Evolutionary conservation across 2,888 invertebrate species (phyloP), one percentile per base, ranked within the genome.

Genomic region (Omphaloscelis lunosa): DNA sequence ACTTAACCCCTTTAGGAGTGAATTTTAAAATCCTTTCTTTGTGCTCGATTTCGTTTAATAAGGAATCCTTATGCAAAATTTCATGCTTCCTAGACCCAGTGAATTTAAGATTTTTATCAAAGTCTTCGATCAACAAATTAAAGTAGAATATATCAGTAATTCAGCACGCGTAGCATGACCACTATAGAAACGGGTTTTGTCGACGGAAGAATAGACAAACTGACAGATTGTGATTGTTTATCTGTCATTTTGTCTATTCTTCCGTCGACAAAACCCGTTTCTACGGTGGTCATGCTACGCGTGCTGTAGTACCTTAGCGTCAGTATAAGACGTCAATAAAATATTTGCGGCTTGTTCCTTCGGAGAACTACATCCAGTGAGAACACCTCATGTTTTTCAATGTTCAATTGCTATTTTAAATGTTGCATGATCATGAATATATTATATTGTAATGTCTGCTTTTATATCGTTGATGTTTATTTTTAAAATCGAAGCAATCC

Each of bases 371-470:
- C 29, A 76, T 58, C 56, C 39, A 58, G 4, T 68, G 20, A 65
- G 34, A 15, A 68, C 82, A 63, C 56, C 34, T 75, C 53, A 59
- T 59, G 78, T 23, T 81, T 83, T 78, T 48, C 34, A 83, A 81
- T 81, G 53, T 68, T 17, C 59, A 34, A 53, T 66, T 61, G 66
- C 7, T 79, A 83, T 73, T 81, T 34, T 15, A 61, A 84, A 61
- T 61, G n/a, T n/a, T 76, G 61, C 68, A 41, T 69, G 20, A 20
- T 84, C 66, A 79, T 80, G 59, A 74, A 79, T 70, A 67, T 58
- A 34, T 69, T 51, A 39, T 48, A 48, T n/a, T 62, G 11, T 23
- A 34, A 23, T 56, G 67, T 73, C 45, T 15, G 34, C 15, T 66
- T 53, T 34, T 48, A 45, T n/a, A 70, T 41, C 56, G 29, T 29